Conservation (phyloP, 2,797 vertebrate species). For the Notolepis coatsorum region DNA sequence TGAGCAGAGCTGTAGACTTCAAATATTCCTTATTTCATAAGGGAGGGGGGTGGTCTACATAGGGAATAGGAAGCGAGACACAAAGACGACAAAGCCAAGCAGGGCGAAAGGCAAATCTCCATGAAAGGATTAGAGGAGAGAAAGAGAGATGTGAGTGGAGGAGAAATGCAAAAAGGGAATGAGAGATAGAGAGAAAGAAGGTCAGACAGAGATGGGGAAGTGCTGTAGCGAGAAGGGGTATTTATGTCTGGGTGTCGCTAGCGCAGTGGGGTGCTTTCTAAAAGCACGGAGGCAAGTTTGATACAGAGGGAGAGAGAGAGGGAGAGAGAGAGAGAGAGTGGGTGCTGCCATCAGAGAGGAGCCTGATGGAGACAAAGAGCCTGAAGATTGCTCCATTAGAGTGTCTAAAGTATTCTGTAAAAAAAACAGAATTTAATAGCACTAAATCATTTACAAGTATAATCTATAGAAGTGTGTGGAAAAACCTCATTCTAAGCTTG, state of each 20-base stretch:
- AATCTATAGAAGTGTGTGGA: conserved; percentile 74
- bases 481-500: conserved; percentile 61
- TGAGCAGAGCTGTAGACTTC: too few relatives aligned
- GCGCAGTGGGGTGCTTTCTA: conserved; percentile 65
- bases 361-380: conserved; percentile 63
- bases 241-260: conserved; percentile 72
- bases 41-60: conserved; percentile 20
- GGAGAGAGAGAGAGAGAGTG: neutral
- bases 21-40: too few relatives aligned
- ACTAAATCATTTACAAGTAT: conserved; percentile 73
- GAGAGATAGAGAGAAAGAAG: conserved; percentile 56
- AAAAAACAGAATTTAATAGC: conserved; percentile 58
- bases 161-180: conserved; percentile 17
- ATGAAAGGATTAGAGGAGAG: neutral
- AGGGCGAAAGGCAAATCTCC: conserved; percentile 32
- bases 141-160: conserved; percentile 20
- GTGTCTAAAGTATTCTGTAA: conserved; percentile 55
- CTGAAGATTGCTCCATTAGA: conserved; percentile 68
- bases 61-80: conserved; percentile 30
- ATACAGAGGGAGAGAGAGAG: conserved; percentile 45
- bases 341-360: conserved; percentile 45
- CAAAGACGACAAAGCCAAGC: conserved; percentile 41
- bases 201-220: conserved; percentile 68
- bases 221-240: conserved; percentile 55
- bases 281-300: conserved; percentile 67